These are phyloP conservation scores for Eptatretus burgeri DNA, from an alignment of 2,113 vertebrate genomes.

Conservation along the genomic window DNA sequence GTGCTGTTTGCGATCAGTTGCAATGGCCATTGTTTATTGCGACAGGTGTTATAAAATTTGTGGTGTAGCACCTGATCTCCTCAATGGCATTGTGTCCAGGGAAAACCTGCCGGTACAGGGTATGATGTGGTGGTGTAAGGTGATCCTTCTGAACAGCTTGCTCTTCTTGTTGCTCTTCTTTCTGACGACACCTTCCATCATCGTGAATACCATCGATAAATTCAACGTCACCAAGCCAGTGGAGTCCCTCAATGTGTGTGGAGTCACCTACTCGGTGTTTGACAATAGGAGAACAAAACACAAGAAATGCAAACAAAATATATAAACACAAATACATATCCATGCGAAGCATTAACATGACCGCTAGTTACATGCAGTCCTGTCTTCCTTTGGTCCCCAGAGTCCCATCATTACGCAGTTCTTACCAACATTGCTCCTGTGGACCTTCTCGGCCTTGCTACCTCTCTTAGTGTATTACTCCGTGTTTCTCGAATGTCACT, in stretches of 20 bases:
- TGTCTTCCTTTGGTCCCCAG: slow-evolving; percentile 17
- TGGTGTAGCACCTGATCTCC: background rate
- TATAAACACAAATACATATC: too few relatives aligned
- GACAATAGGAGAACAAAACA: too few relatives aligned
- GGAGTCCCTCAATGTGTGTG: slow-evolving; percentile 46
- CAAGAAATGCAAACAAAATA: too few relatives aligned
- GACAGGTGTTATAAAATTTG: too few relatives aligned
- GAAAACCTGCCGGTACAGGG: slow-evolving; percentile 61
- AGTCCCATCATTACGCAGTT: slow-evolving; percentile 78
- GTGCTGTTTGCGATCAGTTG: too few relatives aligned
- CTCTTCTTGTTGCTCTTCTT: slow-evolving; percentile 88
- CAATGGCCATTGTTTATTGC: background rate
- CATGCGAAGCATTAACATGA: too few relatives aligned
- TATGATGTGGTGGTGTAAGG: slow-evolving; percentile 58
- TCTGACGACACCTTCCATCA: slow-evolving; percentile 78
- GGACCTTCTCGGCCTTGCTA: slow-evolving; percentile 61
- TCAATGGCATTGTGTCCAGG: slow-evolving; percentile 19
- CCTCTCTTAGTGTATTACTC: slow-evolving; percentile 84
- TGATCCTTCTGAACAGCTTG: slow-evolving; percentile 49
- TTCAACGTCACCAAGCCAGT: slow-evolving; percentile 76
- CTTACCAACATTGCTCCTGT: slow-evolving; percentile 63
- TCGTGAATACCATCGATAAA: slow-evolving; percentile 90
- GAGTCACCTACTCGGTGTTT: background rate
- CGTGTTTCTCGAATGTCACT: slow-evolving; percentile 62
- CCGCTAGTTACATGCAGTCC: too few relatives aligned